phyloP scores from a whole-genome alignment of 2,113 vertebrate species.

The Lontra canadensis region DNA sequence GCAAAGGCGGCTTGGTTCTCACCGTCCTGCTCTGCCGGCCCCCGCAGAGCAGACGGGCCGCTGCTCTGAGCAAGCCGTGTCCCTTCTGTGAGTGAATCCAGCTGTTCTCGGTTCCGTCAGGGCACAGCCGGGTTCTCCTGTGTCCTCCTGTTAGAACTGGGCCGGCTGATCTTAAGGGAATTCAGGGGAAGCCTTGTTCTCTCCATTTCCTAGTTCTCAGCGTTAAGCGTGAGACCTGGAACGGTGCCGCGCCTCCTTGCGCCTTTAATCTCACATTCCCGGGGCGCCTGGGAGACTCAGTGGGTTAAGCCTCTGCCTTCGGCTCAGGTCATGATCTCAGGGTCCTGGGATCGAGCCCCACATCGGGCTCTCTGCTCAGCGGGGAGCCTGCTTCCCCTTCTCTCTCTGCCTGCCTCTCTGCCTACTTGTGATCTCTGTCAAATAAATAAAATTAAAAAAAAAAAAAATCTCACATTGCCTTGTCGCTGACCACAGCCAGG shows the following conservation, averaged over 20 bases:
- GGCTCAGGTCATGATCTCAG: no score
- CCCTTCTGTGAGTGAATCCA: fast-evolving
- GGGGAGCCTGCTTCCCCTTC: no score
- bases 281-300: no score
- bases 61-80: fast-evolving
- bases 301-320: no score
- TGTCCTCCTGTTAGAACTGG: not conserved
- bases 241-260: fast-evolving
- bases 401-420: no score
- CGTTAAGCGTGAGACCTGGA: not conserved
- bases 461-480: no score
- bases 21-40: fast-evolving
- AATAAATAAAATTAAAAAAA: no score
- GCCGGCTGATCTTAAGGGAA: fast-evolving
- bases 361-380: no score
- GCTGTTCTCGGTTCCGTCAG: fast-evolving
- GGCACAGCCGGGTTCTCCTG: fast-evolving
- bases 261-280: fast-evolving
- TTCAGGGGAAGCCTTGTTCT: not conserved
- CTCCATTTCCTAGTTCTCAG: not conserved
- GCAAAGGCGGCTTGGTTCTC: fast-evolving
- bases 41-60: not conserved
- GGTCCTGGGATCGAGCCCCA: no score
- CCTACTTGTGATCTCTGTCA: no score
- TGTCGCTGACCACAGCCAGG: no score